These are phyloP conservation scores for Caligus rogercresseyi DNA, from an alignment of 1,140 invertebrate species.

Conservation along the genomic window DNA sequence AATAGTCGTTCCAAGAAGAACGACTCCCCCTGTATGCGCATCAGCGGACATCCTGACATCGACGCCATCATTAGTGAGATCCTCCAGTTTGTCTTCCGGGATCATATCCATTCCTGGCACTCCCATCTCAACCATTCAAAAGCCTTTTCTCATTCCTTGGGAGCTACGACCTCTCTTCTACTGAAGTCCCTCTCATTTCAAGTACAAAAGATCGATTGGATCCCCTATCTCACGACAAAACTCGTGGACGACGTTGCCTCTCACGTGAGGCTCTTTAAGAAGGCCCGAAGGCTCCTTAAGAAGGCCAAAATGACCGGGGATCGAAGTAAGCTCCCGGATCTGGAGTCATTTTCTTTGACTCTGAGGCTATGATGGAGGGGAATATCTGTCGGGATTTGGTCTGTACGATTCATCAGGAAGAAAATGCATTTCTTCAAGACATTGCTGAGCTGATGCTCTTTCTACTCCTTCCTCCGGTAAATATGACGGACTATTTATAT, in stretches of 20 bases:
- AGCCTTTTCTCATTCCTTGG: conserved; percentile 18
- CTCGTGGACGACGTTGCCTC: conserved; percentile 75
- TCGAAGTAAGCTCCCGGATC: conserved; percentile 32
- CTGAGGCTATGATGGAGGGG: conserved; percentile 63
- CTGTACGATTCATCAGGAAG: conserved; percentile 25
- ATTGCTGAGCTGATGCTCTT: conserved; percentile 65
- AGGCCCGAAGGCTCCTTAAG: conserved; percentile 44
- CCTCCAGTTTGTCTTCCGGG: conserved; percentile 49
- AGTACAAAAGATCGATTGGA: conserved; percentile 72
- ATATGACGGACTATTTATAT: no score
- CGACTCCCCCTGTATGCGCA: not conserved
- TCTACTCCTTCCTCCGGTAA: conserved; percentile 53
- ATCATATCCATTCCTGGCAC: conserved; percentile 64
- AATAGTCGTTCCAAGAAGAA: not conserved
- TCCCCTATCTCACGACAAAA: conserved; percentile 60
- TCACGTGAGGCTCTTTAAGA: conserved; percentile 58
- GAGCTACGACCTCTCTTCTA: conserved; percentile 21
- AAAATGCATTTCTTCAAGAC: conserved; percentile 46
- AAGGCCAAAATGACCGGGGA: conserved; percentile 34
- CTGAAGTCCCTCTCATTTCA: conserved; percentile 31
- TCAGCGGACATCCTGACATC: conserved; percentile 45
- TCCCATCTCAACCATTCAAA: conserved; percentile 24
- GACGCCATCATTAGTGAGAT: conserved; percentile 54
- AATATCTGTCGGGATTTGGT: conserved; percentile 41
- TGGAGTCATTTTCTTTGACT: conserved; percentile 69